A percentile compares a stretch with the other conserved stretches of the same genome.
phyloP scores from a whole-genome alignment of 2,888 invertebrate genomes.

The Mimumesa dahlbomi region DNA sequence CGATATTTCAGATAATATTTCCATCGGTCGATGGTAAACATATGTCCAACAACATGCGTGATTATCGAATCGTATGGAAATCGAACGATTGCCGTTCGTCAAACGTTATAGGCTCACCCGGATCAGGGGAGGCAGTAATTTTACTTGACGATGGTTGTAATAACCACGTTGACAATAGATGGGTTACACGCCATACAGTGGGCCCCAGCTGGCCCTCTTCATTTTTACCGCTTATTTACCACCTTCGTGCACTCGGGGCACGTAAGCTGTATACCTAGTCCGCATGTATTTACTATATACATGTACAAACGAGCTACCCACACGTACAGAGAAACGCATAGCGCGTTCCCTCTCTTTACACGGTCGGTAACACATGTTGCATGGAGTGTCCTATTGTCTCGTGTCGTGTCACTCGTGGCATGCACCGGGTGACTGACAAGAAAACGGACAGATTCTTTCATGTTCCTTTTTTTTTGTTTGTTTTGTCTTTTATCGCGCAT shows the following conservation, averaged over 20 bases:
- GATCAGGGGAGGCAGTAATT: conserved; percentile 22
- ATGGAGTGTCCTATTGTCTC: conserved; percentile 54
- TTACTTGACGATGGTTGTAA: conserved; percentile 32
- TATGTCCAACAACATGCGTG: conserved; percentile 13
- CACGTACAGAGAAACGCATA: not conserved
- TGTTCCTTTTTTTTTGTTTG: too few species aligned
- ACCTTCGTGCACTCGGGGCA: conserved; percentile 33
- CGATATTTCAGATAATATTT: not conserved
- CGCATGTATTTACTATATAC: not conserved
- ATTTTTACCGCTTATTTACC: conserved; percentile 42
- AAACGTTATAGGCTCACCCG: not conserved
- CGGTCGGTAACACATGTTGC: conserved; percentile 59
- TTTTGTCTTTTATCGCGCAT: too few species aligned
- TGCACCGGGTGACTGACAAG: conserved; percentile 39
- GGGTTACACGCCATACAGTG: not conserved
- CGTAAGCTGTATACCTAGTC: too few species aligned
- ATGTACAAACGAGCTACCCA: not conserved
- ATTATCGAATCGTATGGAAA: too few species aligned
- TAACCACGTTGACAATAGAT: conserved; percentile 45
- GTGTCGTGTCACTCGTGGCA: conserved; percentile 23
- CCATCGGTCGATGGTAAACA: conserved; percentile 10
- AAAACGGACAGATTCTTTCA: conserved; percentile 18
- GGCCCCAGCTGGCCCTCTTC: conserved; percentile 46
- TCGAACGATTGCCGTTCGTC: conserved; percentile 18
- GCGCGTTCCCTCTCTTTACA: conserved; percentile 26